These are phyloP conservation scores for Acanthurus lineatus DNA, from an alignment of 2,797 vertebrate species.

Conservation along the genomic window DNA sequence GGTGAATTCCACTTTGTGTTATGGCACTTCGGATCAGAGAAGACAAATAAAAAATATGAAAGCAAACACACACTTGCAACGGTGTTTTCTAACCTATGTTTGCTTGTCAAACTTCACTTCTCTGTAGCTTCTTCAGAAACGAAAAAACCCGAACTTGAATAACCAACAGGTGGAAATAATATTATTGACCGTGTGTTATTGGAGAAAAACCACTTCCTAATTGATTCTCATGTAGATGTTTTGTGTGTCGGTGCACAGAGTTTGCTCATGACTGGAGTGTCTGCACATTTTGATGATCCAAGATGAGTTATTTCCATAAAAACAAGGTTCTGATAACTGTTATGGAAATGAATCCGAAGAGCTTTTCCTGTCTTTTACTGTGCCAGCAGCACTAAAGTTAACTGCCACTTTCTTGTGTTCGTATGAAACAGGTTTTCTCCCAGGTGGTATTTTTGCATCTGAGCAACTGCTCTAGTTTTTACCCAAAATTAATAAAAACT, in stretches of 20 bases:
- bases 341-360: conserved; percentile 38
- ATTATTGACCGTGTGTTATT: neutral
- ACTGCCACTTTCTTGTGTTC: neutral
- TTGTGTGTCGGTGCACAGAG: neutral
- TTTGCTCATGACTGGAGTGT: neutral
- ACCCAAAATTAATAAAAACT: neutral
- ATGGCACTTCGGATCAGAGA: neutral
- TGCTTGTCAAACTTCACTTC: conserved; percentile 5
- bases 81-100: conserved; percentile 8
- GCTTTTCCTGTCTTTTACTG: neutral
- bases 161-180: neutral
- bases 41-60: conserved; percentile 4
- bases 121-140: neutral
- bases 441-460: conserved; percentile 19
- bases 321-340: neutral
- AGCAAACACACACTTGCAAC: neutral
- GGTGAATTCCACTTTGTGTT: neutral
- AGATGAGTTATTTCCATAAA: conserved; percentile 21
- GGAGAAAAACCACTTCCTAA: too few relatives aligned
- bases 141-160: neutral
- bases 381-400: neutral
- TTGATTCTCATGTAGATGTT: too few relatives aligned
- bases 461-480: conserved; percentile 14
- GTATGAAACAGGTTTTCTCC: conserved; percentile 12
- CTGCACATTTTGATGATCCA: neutral